phyloP scores from a whole-genome alignment of 2,888 invertebrate genomes.

The Chrysolina americana region DNA sequence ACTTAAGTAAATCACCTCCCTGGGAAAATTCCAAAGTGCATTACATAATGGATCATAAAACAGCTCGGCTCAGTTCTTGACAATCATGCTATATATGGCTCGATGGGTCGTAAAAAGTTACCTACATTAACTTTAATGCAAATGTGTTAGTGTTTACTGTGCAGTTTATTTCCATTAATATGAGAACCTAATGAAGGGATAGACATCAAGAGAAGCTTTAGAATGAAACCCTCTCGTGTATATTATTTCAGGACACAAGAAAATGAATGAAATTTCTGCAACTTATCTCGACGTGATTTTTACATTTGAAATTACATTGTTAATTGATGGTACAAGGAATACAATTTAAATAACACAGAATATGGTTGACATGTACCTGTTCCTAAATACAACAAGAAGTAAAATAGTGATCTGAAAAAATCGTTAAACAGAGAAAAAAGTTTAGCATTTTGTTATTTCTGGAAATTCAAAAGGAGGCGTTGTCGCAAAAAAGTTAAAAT shows the following conservation, averaged over 20 bases:
- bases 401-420: too few species aligned
- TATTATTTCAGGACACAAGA: neutral
- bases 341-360: too few species aligned
- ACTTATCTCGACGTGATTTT: neutral
- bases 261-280: neutral
- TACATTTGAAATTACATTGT: neutral
- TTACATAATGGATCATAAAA: conserved; percentile 47
- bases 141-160: conserved; percentile 31
- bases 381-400: too few species aligned
- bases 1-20: neutral
- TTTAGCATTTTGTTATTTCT: too few species aligned
- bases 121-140: conserved; percentile 30
- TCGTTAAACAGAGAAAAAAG: too few species aligned
- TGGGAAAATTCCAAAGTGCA: conserved; percentile 30
- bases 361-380: too few species aligned
- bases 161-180: conserved; percentile 28
- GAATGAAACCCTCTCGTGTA: neutral
- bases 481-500: too few species aligned
- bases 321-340: too few species aligned
- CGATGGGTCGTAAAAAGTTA: conserved; percentile 42
- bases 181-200: conserved; percentile 18
- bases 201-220: conserved; percentile 25
- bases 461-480: too few species aligned
- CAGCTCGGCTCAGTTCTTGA: conserved; percentile 40
- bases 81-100: conserved; percentile 40